Evolutionary conservation across 2,113 vertebrate species (phyloP).

Genomic region (Eretmochelys imbricata): DNA sequence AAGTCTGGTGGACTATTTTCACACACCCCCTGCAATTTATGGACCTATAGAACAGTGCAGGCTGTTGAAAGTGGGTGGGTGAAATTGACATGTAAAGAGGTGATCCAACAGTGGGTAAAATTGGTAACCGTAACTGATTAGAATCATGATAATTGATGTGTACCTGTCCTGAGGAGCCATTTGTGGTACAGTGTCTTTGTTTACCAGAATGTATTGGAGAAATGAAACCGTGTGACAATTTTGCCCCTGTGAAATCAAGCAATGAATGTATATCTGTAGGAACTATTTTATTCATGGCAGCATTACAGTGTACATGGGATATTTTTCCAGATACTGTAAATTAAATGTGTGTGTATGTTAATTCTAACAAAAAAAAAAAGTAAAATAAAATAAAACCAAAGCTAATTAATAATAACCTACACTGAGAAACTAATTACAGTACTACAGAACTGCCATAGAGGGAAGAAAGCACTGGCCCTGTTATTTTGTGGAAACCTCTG

Average conservation of each 20-base stretch:
- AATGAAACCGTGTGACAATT: background rate
- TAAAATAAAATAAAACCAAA: background rate
- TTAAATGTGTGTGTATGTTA: background rate
- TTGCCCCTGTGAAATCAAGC: background rate
- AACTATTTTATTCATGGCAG: background rate
- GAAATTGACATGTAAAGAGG: background rate
- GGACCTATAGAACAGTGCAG: background rate
- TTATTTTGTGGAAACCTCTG: background rate
- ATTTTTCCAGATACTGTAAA: background rate
- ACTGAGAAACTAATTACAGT: background rate
- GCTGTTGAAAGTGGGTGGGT: background rate
- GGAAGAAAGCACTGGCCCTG: background rate
- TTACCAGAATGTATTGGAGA: background rate
- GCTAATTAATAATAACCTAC: background rate
- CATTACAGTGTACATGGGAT: background rate
- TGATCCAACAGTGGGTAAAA: background rate
- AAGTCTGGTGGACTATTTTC: background rate
- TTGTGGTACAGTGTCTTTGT: background rate
- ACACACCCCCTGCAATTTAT: background rate
- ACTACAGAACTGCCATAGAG: background rate
- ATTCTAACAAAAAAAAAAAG: background rate
- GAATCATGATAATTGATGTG: background rate
- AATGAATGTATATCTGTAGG: background rate
- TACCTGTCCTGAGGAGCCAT: background rate
- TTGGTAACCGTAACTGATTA: background rate